Conservation (phyloP, 2,888 invertebrate species). For the Ypsolopha scabrella region DNA sequence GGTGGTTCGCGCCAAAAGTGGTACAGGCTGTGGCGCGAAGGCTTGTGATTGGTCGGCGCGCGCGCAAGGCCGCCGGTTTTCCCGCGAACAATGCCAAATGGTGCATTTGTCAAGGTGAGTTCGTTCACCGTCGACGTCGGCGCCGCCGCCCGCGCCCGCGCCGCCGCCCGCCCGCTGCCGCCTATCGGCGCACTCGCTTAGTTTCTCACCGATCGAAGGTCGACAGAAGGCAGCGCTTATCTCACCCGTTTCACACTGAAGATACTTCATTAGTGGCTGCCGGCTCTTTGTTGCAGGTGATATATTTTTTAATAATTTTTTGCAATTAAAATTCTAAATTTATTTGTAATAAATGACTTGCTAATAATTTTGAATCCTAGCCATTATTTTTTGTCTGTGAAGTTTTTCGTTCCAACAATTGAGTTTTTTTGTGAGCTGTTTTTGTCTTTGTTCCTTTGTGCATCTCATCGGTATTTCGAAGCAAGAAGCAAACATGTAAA, state of each 20-base stretch:
- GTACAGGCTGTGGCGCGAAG: constrained; percentile 67
- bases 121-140: constrained; percentile 66
- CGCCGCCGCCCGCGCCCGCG: constrained; percentile 17
- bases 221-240: constrained; percentile 49
- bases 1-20: constrained; percentile 53
- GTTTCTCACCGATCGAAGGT: constrained; percentile 43
- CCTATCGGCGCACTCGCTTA: not conserved
- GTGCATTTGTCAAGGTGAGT: constrained; percentile 72
- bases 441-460: constrained; percentile 18
- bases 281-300: constrained; percentile 52
- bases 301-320: constrained; percentile 19
- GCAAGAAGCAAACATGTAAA: too few species aligned
- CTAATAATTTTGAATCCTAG: too few species aligned
- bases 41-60: constrained; percentile 57
- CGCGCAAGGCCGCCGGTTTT: constrained; percentile 69
- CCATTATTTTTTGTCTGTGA: not conserved
- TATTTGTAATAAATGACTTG: not conserved
- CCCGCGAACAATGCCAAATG: constrained; percentile 72
- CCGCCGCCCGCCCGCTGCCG: constrained; percentile 1
- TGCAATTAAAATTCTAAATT: constrained; percentile 7
- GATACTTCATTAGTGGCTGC: constrained; percentile 42
- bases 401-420: not conserved
- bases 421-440: not conserved
- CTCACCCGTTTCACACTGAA: constrained; percentile 27
- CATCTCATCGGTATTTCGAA: not conserved